Conservation (phyloP, 2,888 invertebrate species). For the Diarsia rubi region DNA sequence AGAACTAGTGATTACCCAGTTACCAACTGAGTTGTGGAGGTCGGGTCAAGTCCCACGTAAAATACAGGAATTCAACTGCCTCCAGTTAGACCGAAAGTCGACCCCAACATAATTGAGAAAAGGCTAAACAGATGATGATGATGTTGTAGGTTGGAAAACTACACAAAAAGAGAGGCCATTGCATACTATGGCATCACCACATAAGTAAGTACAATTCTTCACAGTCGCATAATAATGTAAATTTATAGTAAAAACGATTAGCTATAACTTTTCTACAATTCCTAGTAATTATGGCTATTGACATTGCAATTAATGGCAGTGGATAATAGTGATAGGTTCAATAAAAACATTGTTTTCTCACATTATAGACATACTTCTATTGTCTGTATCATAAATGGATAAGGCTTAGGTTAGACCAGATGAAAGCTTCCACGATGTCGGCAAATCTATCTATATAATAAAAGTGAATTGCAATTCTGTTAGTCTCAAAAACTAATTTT, state of each 20-base stretch:
- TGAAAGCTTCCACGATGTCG: too few relatives aligned
- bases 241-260: slow-evolving; percentile 25
- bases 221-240: slow-evolving; percentile 18
- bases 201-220: not conserved
- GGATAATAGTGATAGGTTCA: slow-evolving; percentile 31
- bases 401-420: not conserved
- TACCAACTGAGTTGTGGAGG: too few relatives aligned
- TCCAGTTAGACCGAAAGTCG: too few relatives aligned
- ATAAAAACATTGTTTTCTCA: slow-evolving; percentile 46
- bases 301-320: slow-evolving; percentile 33
- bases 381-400: slow-evolving; percentile 34
- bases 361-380: slow-evolving; percentile 33
- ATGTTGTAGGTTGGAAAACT: too few relatives aligned
- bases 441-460: too few relatives aligned
- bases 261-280: slow-evolving; percentile 45
- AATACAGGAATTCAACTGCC: too few relatives aligned
- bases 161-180: not conserved
- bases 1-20: too few relatives aligned
- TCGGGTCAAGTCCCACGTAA: too few relatives aligned
- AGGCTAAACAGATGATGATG: too few relatives aligned
- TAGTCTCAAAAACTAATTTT: too few relatives aligned
- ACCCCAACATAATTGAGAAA: too few relatives aligned
- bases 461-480: too few relatives aligned
- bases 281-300: slow-evolving; percentile 37
- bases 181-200: not conserved